Base-by-base conservation (phyloP, 1,140 invertebrate species). In the Leptinotarsa undecemlineata region DNA sequence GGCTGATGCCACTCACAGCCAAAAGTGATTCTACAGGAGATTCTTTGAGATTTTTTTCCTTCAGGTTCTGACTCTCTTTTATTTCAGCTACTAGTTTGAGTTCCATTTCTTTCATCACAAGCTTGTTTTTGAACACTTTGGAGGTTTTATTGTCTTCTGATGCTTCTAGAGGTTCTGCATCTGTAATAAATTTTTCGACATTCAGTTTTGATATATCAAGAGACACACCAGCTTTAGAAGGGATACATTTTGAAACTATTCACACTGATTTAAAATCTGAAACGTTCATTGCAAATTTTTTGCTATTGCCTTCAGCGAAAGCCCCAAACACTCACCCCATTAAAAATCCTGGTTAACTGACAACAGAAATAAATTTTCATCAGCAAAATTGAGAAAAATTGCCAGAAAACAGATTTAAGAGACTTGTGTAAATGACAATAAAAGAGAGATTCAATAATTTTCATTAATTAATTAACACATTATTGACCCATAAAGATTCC, bases 81-180 rank as follows among this genome's bases (percentile, higher is more conserved):
- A 95, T 94, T 84, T 95, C 93, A 14, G 93, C 92, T 13, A 94
- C 91, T 19, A 94, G 84, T 84, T 94, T 93, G 4, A 93, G 81
- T 81, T 94, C 93, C 89, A 94, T 93, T 82, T 95, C 93, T 80
- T 95, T 95, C 87, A 90, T 89, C 71, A 85, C 83, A 14, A 85
- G 81, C 42, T 82, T 80, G 74, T 81, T 85, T 78, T 86, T 86
- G 70, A 85, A 84, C 74, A 85, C 76, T 81, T 85, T 84, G 48
- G 82, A 81, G 48, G 76, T 76, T 77, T 83, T 83, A 80, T 82
- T 81, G 78, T 83, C 81, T 67, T 77, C 73, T 74, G 61, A 42
- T 8, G 68, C 21, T 23, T 75, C 73, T 21, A 63, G 42, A 11
- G 68, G 48, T 63, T 75, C 72, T 75, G 70, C 21, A 64, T 72